phyloP scores from a whole-genome alignment of 2,797 vertebrate genomes.

The Lerista edwardsae region DNA sequence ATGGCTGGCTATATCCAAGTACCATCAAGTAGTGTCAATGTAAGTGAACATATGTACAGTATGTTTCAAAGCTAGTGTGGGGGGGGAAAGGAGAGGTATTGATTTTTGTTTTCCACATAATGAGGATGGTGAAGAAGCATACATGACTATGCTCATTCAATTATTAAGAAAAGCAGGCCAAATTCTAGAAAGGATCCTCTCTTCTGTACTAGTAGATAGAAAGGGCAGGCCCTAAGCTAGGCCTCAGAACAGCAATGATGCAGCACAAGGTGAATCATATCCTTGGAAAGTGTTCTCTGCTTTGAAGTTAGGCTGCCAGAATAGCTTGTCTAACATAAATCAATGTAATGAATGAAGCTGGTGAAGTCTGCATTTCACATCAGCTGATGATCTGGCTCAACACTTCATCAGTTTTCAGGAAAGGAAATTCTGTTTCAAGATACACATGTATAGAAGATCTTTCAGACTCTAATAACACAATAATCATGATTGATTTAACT shows the following conservation, averaged over 20 bases:
- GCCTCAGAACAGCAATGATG: neutral
- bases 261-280: neutral
- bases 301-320: neutral
- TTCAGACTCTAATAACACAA: neutral
- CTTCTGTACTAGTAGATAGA: neutral
- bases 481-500: constrained; percentile 25
- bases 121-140: no score
- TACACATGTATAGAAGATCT: neutral
- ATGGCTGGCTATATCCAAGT: neutral
- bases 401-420: neutral
- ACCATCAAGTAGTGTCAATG: neutral
- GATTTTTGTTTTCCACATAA: neutral
- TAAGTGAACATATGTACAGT: neutral
- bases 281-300: neutral
- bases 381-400: constrained; percentile 12
- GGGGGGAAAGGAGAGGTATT: neutral
- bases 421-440: neutral
- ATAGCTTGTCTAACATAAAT: neutral
- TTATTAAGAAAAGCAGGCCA: neutral
- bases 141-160: no score
- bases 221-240: neutral
- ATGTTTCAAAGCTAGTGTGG: neutral
- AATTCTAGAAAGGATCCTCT: neutral
- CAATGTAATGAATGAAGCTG: constrained; percentile 6
- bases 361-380: neutral